Evolutionary conservation across 2,797 vertebrate genomes (phyloP).

Genomic region (Ataeniobius toweri): DNA sequence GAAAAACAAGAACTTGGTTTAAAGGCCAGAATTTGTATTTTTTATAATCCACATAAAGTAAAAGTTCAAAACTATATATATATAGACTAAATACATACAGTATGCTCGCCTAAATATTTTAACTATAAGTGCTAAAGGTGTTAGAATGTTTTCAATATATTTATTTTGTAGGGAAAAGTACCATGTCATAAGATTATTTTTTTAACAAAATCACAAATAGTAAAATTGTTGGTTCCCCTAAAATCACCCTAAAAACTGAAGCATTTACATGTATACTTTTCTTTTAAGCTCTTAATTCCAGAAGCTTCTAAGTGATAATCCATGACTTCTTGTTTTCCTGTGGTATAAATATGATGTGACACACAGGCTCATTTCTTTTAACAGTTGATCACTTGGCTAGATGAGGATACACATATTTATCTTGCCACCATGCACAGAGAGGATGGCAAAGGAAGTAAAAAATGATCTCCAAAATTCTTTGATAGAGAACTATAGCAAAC

Average conservation of each 20-base stretch:
- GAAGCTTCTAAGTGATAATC: not conserved
- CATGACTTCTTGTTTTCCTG: not conserved
- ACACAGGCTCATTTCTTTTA: not conserved
- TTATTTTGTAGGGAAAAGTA: not conserved
- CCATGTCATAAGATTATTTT: not conserved
- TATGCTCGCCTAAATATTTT: not conserved
- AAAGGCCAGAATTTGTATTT: constrained; percentile 4
- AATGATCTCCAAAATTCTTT: no score
- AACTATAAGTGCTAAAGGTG: not conserved
- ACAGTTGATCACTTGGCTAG: no score
- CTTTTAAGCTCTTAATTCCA: not conserved
- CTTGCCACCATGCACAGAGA: no score
- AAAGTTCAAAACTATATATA: not conserved
- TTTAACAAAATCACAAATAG: not conserved
- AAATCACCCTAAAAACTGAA: no score
- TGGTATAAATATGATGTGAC: not conserved
- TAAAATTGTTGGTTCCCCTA: not conserved
- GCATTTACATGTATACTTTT: not conserved
- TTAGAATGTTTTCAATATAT: not conserved
- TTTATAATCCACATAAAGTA: not conserved
- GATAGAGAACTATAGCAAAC: not conserved
- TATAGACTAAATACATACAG: not conserved
- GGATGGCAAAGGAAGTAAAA: no score
- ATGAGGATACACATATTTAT: no score
- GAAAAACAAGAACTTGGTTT: constrained; percentile 4